Evolutionary conservation across 2,113 vertebrate genomes (phyloP).

Genomic region (Pituophis catenifer): DNA sequence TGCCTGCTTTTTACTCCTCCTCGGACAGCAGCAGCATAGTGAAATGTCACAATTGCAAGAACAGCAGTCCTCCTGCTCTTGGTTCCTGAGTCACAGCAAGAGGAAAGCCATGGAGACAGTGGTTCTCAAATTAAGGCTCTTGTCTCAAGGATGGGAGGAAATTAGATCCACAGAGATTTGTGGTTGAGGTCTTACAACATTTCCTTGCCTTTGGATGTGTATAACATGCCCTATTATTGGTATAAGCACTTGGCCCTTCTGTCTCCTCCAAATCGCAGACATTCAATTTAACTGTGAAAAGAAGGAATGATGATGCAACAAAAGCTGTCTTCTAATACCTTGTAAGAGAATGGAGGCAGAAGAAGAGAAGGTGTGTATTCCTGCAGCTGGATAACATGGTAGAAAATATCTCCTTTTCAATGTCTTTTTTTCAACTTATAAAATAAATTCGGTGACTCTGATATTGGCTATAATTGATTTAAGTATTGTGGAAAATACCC

Average conservation of each 20-base stretch:
- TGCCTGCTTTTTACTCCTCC: background rate
- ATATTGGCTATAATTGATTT: background rate
- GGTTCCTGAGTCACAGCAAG: background rate
- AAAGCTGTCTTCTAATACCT: background rate
- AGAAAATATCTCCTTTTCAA: background rate
- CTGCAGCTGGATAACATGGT: background rate
- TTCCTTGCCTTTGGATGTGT: background rate
- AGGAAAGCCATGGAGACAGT: background rate
- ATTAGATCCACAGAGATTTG: background rate
- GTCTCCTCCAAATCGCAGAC: background rate
- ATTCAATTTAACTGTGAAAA: background rate
- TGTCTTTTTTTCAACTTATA: background rate
- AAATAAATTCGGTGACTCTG: background rate
- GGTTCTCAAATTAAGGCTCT: background rate
- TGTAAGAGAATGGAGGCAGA: background rate
- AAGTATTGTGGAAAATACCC: background rate
- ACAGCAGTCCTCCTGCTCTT: background rate
- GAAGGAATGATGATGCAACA: background rate
- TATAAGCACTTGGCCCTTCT: background rate
- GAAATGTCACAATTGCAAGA: background rate
- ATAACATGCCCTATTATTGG: background rate
- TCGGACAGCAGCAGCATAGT: background rate
- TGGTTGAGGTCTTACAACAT: background rate
- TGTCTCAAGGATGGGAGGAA: background rate
- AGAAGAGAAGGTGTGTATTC: background rate